Evolutionary conservation across 2,113 vertebrate genomes (phyloP), one percentile per base, ranked within the genome.

Genomic region (Pelobates fuscus): DNA sequence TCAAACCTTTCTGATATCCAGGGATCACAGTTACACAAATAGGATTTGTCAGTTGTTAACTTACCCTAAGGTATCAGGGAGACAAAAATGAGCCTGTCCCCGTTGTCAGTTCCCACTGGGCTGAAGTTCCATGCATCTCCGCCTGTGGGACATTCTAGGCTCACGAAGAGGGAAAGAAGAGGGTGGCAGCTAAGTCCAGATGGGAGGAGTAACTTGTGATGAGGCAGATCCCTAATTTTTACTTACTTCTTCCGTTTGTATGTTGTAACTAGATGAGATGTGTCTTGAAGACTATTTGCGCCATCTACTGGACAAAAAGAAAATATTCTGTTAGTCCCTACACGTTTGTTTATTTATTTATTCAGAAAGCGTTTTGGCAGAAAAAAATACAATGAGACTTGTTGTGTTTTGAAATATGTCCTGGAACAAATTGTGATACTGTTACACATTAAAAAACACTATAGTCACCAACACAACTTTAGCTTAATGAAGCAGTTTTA

Each of bases 71-170:
- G 1, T 27, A 46, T 67, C 52, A 59, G 30, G 21, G 61, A 43
- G 46, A 74, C 44, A 29, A 26, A 41, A 25, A 17, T 29, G 30
- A 75, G 37, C 64, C 46, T 1, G 25, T 49, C 54, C 25, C 64
- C 27, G 55, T 21, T 68, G 26, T 25, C 73, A 61, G 55, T 61
- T 60, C 64, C 63, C 63, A 75, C n/a, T 60, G 37, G 63, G 52
- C 54, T 75, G 32, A 66, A 46, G 54, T 60, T 75, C 65, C 72
- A 44, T 43, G 41, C 72, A 75, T 75, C 52, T 67, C 63, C 54
- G 32, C 18, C 54, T 60, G 52, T 29, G 43, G 37, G 63, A 66
- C 32, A 29, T 63, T 75, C 32, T 26, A 60, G 26, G 54, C 54
- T 59, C 25, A 23, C 25, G 25, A 46, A 30, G 29, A 26, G 57